These are phyloP conservation scores for Nothocercus julius DNA, from an alignment of 2,113 vertebrate genomes.

Conservation along the genomic window DNA sequence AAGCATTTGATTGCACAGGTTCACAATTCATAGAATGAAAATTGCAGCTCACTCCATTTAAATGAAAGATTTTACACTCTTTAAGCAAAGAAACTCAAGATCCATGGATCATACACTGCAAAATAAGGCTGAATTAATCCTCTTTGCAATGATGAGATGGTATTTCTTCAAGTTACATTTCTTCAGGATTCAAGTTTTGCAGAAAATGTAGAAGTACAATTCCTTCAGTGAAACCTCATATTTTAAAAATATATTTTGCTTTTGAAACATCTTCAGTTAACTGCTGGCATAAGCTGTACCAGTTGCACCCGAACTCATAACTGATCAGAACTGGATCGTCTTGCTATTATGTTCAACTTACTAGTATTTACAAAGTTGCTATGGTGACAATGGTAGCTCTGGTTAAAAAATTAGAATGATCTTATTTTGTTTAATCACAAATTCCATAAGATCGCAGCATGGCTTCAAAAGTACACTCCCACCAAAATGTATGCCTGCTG, in stretches of 20 bases:
- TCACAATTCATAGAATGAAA: neutral
- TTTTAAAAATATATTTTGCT: neutral
- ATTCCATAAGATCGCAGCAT: conserved; percentile 36
- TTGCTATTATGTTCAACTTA: conserved; percentile 6
- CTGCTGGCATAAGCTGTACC: neutral
- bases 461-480: neutral
- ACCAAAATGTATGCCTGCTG: neutral
- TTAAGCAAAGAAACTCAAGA: neutral
- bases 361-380: conserved; percentile 53
- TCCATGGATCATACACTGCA: neutral
- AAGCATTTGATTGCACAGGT: neutral
- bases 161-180: neutral
- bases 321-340: neutral
- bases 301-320: neutral
- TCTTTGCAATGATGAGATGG: neutral
- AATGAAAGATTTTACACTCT: neutral
- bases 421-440: conserved; percentile 55
- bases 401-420: conserved; percentile 22
- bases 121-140: neutral
- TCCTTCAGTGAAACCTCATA: neutral
- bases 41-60: neutral
- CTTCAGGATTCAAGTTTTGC: neutral
- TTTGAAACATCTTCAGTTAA: neutral
- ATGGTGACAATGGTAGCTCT: conserved; percentile 44
- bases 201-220: neutral